Evolutionary conservation across 2,113 vertebrate species (phyloP), one percentile per base, ranked within the genome.

Genomic region (Dolichallabes microphthalmus): DNA sequence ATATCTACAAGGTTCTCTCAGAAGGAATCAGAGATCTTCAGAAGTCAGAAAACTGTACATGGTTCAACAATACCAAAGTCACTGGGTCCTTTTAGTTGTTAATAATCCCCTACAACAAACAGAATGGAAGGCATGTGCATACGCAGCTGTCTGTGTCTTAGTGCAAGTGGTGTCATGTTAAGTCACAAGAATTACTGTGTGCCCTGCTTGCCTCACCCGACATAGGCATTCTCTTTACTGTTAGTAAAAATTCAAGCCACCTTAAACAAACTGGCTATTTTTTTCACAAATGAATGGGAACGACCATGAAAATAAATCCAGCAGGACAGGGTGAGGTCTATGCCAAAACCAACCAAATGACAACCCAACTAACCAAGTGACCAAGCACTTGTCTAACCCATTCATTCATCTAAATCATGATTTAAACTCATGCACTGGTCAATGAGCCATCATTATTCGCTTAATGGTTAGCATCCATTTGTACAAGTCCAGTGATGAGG

Each of bases 131-230:
- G 94, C 92, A 95, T 95, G 94, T 91, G 91, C 91, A 88, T 90
- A 87, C 35, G 93, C 95, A 95, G 95, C 95, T 95, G 95, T 94
- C 84, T 86, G 88, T 63, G 93, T 90, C 93, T 95, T 93, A 94
- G 93, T 94, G 93, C 94, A 93, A 95, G 94, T 94, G 95, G 95
- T 95, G 93, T 95, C 95, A 94, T 92, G 92, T 95, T 95, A 91
- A 95, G 93, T 93, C 93, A 89, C 90, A 94, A 90, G 95, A 95
- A 94, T 95, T 93, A 91, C 87, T 92, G 89, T 39, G 80, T 83
- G 89, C 88, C 88, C 92, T 90, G 89, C 60, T 86, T 89, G 92
- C 94, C 94, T 93, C 93, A 91, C 94, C 94, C 95, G 80, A 39
- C 82, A 2, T 74, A 89, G 94, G 94, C 93, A 95, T 93, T 90